Evolutionary conservation across 2,113 vertebrate species (phyloP).

Genomic region (Phalacrocorax aristotelis): DNA sequence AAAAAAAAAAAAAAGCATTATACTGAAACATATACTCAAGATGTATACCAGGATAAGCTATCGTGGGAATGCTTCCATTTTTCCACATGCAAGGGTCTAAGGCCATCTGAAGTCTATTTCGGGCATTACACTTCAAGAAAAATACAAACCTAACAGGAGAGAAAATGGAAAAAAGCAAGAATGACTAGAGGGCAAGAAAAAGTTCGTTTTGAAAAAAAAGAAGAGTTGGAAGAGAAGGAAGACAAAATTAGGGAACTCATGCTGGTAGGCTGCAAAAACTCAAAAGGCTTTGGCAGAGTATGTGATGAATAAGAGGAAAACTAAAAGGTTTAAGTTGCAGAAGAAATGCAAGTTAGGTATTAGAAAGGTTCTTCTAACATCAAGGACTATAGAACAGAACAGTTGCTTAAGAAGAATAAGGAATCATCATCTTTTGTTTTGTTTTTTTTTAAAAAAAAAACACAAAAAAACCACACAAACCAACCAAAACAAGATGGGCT

Average conservation of each 20-base stretch:
- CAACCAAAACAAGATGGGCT: not conserved
- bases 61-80: not conserved
- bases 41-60: not conserved
- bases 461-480: no score
- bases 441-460: no score
- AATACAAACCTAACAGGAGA: not conserved
- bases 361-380: not conserved
- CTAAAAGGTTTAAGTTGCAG: not conserved
- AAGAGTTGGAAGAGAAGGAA: not conserved
- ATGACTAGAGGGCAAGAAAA: not conserved
- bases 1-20: not conserved
- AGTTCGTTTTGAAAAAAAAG: not conserved
- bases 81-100: not conserved
- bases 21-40: not conserved
- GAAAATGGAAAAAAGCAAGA: not conserved
- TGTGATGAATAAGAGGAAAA: not conserved
- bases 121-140: not conserved
- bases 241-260: not conserved
- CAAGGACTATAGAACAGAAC: not conserved
- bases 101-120: not conserved
- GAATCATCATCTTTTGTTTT: not conserved
- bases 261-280: not conserved
- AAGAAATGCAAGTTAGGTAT: not conserved
- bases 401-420: not conserved
- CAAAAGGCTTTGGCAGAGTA: not conserved